A percentile compares a stretch with the other conserved stretches of the same genome.
phyloP scores from a whole-genome alignment of 2,888 invertebrate genomes.

The Litoditis marina region DNA sequence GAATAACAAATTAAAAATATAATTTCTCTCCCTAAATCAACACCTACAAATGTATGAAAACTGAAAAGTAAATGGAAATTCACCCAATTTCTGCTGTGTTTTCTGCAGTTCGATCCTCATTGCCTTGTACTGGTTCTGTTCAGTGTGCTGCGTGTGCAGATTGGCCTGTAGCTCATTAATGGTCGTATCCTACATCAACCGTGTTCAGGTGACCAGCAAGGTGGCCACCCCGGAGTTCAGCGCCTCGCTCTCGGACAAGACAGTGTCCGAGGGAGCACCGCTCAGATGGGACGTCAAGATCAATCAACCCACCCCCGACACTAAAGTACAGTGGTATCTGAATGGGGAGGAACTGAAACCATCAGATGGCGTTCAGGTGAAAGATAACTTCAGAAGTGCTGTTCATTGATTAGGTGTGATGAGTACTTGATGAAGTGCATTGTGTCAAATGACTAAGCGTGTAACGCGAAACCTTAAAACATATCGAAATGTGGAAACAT shows the following conservation, averaged over 20 bases:
- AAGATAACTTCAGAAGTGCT: background rate
- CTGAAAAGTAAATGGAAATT: too few species aligned
- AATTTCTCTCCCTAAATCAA: too few species aligned
- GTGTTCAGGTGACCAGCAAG: conserved; percentile 17
- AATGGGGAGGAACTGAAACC: conserved; percentile 44
- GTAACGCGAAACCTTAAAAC: too few species aligned
- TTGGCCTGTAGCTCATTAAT: too few species aligned
- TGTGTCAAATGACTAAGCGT: too few species aligned
- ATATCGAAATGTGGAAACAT: background rate
- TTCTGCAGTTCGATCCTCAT: too few species aligned
- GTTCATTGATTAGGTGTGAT: background rate
- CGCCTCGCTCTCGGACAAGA: conserved; percentile 77
- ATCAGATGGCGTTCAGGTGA: conserved; percentile 29
- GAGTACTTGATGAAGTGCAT: too few species aligned
- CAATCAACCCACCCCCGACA: conserved; percentile 36
- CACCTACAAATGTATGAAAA: too few species aligned
- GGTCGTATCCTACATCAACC: too few species aligned
- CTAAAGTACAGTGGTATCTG: conserved; percentile 48
- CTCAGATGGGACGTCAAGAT: conserved; percentile 37
- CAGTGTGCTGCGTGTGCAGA: too few species aligned
- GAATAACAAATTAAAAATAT: background rate
- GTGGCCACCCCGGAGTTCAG: conserved; percentile 78
- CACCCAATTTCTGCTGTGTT: too few species aligned
- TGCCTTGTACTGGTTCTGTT: too few species aligned
- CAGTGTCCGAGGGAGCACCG: conserved; percentile 76